phyloP scores from a whole-genome alignment of 2,888 invertebrate species.

The Metacarcinus magister region DNA sequence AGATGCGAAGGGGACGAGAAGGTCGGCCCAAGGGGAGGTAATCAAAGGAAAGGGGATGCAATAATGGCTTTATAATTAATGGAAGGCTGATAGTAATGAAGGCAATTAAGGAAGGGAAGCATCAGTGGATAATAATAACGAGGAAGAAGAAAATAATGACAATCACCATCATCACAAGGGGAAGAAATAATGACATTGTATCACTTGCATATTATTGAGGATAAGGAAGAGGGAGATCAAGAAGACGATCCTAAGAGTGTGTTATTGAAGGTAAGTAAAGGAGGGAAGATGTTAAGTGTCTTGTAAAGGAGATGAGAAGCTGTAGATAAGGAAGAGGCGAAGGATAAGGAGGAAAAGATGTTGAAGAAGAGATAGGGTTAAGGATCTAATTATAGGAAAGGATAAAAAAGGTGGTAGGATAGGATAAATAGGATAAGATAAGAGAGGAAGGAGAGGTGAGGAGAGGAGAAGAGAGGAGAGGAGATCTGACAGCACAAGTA shows the following conservation, averaged over 20 bases:
- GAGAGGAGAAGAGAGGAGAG: neutral
- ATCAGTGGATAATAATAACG: neutral
- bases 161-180: neutral
- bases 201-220: neutral
- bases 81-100: conserved; percentile 20
- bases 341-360: too few species aligned
- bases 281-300: too few species aligned
- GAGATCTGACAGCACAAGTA: neutral
- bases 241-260: neutral
- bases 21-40: neutral
- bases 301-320: too few species aligned
- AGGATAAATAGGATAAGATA: too few species aligned
- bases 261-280: neutral
- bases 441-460: neutral
- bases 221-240: neutral
- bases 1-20: neutral
- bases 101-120: neutral
- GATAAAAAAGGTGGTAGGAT: too few species aligned
- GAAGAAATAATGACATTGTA: neutral
- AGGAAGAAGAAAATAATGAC: neutral
- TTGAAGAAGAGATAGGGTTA: too few species aligned
- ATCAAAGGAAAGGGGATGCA: neutral
- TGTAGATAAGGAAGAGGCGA: too few species aligned
- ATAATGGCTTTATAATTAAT: neutral
- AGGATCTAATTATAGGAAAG: too few species aligned